Evolutionary conservation across 2,888 invertebrate species (phyloP), one percentile per base, ranked within the genome.

Genomic region (Yponomeuta sedellus): DNA sequence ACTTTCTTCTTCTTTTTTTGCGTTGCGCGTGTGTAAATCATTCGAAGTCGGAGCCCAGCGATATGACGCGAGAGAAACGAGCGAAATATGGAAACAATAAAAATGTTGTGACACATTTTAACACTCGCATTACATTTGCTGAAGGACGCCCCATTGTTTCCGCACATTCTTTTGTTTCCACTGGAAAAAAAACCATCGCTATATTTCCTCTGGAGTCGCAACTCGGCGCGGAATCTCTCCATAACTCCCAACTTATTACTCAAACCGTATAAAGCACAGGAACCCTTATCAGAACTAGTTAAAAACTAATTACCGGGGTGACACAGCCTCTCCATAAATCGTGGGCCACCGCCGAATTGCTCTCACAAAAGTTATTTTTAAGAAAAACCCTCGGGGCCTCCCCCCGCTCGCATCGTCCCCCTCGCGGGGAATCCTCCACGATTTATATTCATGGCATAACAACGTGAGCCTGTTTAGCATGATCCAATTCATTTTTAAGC

Each of bases 361-460:
- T 85, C 87, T 86, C 83, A 87, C 89, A 88, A 90, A 91, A 91
- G 90, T 91, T 91, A 91, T 91, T 91, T 91, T 91, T 87, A 90
- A 91, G 91, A 90, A 91, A 89, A 89, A 87, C 91, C 90, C 91
- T 84, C 79, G 88, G 87, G 88, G 88, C 85, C 75, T 74, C 75
- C 77, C 71, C 77, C 78, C 76, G 34, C 72, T 69, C 72, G 39
- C 73, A 74, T 74, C 75, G 67, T 65, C 68, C 77, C 75, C 75
- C 75, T 70, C 74, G 79, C 80, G 82, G 84, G 88, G 91, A 92
- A 92, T 92, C 92, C 92, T 92, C 92, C 92, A 92, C 92, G 91
- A 92, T 92, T 93, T 93, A 92, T 91, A 91, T 91, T 91, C 91
- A 91, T 91, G 85, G 88, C 84, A 88, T 90, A 89, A 86, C 88